Conservation (phyloP, 2,888 invertebrate species). For the Trachelus troglodyta region DNA sequence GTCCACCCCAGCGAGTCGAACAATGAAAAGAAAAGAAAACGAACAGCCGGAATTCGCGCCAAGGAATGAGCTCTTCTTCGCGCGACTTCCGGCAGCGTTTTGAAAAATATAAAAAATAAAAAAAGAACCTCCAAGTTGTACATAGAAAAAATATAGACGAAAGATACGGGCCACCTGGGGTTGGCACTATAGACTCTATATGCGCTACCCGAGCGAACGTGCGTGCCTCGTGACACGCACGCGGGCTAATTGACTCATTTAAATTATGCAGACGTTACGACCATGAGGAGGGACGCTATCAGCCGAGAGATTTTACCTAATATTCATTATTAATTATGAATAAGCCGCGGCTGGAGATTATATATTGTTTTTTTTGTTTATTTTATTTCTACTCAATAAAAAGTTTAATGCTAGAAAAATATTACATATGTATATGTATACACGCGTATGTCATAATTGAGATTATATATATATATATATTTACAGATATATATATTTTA, state of each 20-base stretch:
- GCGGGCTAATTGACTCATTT: neutral
- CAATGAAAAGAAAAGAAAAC: neutral
- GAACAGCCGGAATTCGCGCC: neutral
- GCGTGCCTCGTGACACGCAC: neutral
- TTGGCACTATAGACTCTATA: neutral
- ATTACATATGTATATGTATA: slow-evolving; percentile 32
- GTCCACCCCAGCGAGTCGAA: neutral
- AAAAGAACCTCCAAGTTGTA: neutral
- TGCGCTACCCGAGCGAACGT: neutral
- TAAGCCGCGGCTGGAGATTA: slow-evolving; percentile 19
- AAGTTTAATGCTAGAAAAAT: slow-evolving; percentile 24
- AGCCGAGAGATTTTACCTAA: neutral
- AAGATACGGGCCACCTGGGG: neutral
- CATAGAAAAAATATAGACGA: neutral
- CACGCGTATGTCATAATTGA: slow-evolving; percentile 21
- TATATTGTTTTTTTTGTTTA: slow-evolving; percentile 18
- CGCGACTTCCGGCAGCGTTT: slow-evolving; percentile 10
- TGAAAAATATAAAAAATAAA: neutral
- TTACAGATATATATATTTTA: slow-evolving; percentile 30
- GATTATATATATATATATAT: slow-evolving; percentile 26
- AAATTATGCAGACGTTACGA: neutral
- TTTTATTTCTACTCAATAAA: slow-evolving; percentile 19
- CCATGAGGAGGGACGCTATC: neutral
- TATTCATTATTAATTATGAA: slow-evolving; percentile 29
- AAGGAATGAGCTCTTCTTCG: slow-evolving; percentile 25